phyloP scores from a whole-genome alignment of 2,888 invertebrate genomes.

The Aproaerema taeniolella region DNA sequence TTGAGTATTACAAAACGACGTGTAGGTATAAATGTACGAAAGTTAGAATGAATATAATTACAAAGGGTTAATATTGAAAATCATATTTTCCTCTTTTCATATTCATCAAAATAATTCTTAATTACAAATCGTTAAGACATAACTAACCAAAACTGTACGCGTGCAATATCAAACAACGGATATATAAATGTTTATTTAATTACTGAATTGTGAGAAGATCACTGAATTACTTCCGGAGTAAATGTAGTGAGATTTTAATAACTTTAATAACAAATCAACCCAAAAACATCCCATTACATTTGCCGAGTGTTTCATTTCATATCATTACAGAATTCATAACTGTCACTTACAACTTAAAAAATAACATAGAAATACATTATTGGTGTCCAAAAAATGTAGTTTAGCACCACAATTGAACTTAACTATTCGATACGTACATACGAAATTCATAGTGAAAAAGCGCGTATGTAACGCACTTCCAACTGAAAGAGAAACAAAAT shows the following conservation, averaged over 20 bases:
- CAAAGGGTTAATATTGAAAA: too few species aligned
- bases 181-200: slow-evolving; percentile 9
- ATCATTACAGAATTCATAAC: slow-evolving; percentile 23
- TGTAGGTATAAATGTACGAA: too few species aligned
- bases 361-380: slow-evolving; percentile 51
- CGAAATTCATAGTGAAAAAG: slow-evolving; percentile 26
- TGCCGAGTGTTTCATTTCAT: slow-evolving; percentile 27
- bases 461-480: too few species aligned
- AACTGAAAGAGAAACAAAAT: slow-evolving; percentile 34
- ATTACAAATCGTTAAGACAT: slow-evolving; percentile 12
- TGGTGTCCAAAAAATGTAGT: slow-evolving; percentile 48
- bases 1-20: too few species aligned
- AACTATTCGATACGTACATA: slow-evolving; percentile 49
- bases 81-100: too few species aligned
- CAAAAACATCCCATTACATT: slow-evolving; percentile 33
- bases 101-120: too few species aligned
- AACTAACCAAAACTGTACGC: slow-evolving; percentile 17
- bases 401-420: slow-evolving; percentile 63
- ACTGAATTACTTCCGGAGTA: slow-evolving; percentile 18
- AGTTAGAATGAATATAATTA: too few species aligned
- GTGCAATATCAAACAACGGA: slow-evolving; percentile 14
- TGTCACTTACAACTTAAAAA: slow-evolving; percentile 57
- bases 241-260: slow-evolving; percentile 38
- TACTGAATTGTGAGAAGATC: too few species aligned
- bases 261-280: background rate